Evolutionary conservation across 2,888 invertebrate species (phyloP), one percentile per base, ranked within the genome.

Genomic region (Limnephilus lunatus): DNA sequence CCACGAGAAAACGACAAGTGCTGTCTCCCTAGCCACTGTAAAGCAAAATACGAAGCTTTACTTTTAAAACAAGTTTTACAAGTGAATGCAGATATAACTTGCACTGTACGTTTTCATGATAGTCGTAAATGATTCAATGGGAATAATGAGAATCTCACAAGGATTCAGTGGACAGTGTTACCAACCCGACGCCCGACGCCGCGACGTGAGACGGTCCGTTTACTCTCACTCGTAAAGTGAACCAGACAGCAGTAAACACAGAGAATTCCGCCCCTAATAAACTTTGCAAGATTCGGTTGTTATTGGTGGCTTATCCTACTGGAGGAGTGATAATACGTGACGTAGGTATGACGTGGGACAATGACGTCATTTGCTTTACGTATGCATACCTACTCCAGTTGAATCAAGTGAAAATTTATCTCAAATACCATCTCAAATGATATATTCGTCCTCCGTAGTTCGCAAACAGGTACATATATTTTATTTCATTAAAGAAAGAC

Each of bases 151-250:
- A 68, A 53, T 19, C 19, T 53, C 19, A 9, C 68, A n/a, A 68
- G 68, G 25, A 68, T 68, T 68, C 68, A n/a, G 68, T 68, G 68
- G 68, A 68, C 19, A 68, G n/a, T 68, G 68, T 68, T 68, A 25
- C 25, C 68, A 9, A 25, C 68, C 9, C 25, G n/a, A n/a, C 25
- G 25, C 68, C 32, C 32, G 35, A 35, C 39, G 39, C 39, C 35
- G n/a, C 35, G 35, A 35, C 35, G 2, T 35, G 68, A 68, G 19
- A 68, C 25, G 9, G 35, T 25, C 31, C 83, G 83, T 83, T 39
- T 83, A 39, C 35, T 83, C 32, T 39, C 35, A 83, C 32, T 83
- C 83, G 83, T 83, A 83, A 83, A 83, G n/a, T 35, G 35, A 83
- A 83, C 14, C 83, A 83, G 83, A 83, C 83, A 83, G 35, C 35